Percentiles rank a stretch among this genome's conserved stretches.
Evolutionary conservation across 1,140 invertebrate species (phyloP).

Genomic region (Eurosta solidaginis): DNA sequence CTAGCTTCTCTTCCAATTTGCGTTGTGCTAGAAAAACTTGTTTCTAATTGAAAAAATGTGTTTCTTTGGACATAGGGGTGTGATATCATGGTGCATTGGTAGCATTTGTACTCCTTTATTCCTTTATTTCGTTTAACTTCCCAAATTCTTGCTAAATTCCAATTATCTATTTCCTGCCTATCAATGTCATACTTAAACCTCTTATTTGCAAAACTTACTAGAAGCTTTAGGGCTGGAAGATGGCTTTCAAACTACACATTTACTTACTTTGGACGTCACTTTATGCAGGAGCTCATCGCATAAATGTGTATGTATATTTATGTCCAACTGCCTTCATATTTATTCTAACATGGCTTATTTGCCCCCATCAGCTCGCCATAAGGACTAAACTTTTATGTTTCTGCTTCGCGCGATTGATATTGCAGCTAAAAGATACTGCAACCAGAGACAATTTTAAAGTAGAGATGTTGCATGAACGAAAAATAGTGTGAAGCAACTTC

Average conservation of each 20-base stretch:
- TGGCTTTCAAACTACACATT: neutral
- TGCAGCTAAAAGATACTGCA: neutral
- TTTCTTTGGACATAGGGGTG: too few relatives aligned
- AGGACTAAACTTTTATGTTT: neutral
- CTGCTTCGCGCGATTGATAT: neutral
- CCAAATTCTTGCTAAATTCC: too few relatives aligned
- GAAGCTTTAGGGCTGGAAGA: neutral
- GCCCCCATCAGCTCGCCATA: neutral
- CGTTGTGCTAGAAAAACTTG: too few relatives aligned
- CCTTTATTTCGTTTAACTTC: too few relatives aligned
- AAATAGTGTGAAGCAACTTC: too few relatives aligned
- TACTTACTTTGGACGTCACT: neutral
- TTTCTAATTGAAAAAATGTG: too few relatives aligned
- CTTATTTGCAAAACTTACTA: neutral
- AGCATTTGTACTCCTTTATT: too few relatives aligned
- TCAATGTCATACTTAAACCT: neutral
- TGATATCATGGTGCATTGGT: too few relatives aligned
- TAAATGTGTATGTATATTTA: neutral
- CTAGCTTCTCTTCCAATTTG: too few relatives aligned
- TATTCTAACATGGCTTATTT: neutral
- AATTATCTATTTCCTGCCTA: too few relatives aligned
- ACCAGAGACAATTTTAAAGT: too few relatives aligned
- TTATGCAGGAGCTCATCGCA: neutral
- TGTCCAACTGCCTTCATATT: neutral
- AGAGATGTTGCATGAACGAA: too few relatives aligned